phyloP scores from a whole-genome alignment of 2,888 invertebrate genomes.

The Cantharis lateralis region DNA sequence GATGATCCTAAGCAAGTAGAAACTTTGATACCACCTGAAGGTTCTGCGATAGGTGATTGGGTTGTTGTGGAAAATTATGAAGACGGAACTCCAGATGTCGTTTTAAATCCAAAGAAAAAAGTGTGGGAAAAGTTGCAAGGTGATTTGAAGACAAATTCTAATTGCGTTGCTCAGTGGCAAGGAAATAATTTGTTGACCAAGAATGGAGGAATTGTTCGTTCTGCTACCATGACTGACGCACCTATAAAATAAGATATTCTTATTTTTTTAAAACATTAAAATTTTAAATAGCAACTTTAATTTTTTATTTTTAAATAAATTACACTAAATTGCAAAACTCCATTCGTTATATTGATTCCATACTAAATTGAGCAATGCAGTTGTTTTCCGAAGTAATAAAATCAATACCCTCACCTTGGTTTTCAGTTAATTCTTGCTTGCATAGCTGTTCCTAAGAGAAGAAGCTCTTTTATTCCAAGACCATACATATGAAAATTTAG shows the following conservation, averaged over 20 bases:
- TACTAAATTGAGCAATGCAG: no score
- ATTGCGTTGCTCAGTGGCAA: conserved; percentile 83
- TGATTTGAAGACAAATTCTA: conserved; percentile 73
- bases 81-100: conserved; percentile 76
- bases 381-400: no score
- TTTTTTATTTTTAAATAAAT: neutral
- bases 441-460: no score
- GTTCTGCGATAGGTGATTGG: conserved; percentile 79
- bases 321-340: no score
- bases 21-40: conserved; percentile 77
- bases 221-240: conserved; percentile 77
- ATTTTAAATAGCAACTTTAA: neutral
- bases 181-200: conserved; percentile 76
- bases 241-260: conserved; percentile 72
- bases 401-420: no score
- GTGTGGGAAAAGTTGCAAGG: conserved; percentile 90
- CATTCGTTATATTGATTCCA: no score
- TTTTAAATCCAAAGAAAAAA: conserved; percentile 94
- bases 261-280: neutral
- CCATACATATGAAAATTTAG: no score
- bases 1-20: conserved; percentile 84
- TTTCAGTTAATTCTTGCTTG: no score
- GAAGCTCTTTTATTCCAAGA: no score
- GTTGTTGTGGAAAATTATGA: conserved; percentile 84
- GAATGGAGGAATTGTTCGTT: conserved; percentile 74